phyloP scores from a whole-genome alignment of 2,113 vertebrate genomes.

The Rhinopithecus roxellana region DNA sequence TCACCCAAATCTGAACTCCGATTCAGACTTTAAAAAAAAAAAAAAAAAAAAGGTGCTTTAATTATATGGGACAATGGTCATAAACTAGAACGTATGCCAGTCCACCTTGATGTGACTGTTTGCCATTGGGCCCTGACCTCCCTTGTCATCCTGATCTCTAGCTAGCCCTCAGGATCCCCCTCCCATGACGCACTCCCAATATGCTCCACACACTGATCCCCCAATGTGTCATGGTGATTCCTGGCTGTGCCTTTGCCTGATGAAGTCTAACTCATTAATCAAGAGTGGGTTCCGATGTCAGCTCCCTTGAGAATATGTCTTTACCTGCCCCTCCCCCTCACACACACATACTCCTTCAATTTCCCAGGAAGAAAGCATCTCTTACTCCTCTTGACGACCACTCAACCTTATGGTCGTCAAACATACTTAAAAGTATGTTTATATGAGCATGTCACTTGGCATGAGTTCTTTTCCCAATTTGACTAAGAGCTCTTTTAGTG shows the following conservation, averaged over 20 bases:
- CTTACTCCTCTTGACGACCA: neutral
- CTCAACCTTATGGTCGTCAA: no score
- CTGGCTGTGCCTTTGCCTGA: neutral
- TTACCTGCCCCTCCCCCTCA: neutral
- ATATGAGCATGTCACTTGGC: neutral
- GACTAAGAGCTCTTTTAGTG: neutral
- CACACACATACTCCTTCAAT: neutral
- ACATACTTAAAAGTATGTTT: neutral
- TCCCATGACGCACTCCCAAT: neutral
- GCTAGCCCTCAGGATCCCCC: neutral
- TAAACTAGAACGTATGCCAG: rapidly evolving
- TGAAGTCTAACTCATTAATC: neutral
- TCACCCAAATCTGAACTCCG: neutral
- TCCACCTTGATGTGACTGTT: neutral
- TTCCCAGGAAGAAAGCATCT: neutral
- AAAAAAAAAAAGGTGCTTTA: neutral
- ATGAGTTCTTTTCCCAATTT: neutral
- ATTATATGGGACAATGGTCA: neutral
- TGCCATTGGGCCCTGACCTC: neutral
- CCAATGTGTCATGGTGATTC: neutral
- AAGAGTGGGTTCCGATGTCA: neutral
- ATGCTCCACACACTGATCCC: neutral
- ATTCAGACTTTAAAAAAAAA: no score
- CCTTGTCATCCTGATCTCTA: neutral
- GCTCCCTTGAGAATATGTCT: neutral